A percentile compares a stretch with the other conserved stretches of the same genome.
Evolutionary conservation across 2,888 invertebrate species (phyloP).

Genomic region (Eristalis tenax): DNA sequence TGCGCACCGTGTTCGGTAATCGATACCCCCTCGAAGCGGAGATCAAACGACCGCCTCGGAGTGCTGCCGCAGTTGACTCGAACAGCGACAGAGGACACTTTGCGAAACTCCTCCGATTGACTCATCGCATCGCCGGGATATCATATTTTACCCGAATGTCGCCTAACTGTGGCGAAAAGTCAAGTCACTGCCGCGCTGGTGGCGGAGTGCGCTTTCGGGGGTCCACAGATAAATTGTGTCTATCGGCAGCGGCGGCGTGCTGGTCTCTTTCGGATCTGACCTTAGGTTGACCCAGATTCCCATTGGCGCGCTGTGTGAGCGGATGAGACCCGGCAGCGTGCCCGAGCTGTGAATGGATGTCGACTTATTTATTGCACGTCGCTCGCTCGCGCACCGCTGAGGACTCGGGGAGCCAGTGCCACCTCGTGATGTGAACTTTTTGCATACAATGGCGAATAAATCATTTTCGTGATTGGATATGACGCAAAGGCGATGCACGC

Average conservation of each 20-base stretch:
- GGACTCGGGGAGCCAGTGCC: constrained; percentile 17
- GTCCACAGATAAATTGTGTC: constrained; percentile 36
- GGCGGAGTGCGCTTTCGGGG: background rate
- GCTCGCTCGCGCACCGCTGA: background rate
- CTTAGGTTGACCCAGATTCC: constrained; percentile 61
- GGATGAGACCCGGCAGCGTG: background rate
- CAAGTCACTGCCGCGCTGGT: constrained; percentile 44
- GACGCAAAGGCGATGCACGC: constrained; percentile 58
- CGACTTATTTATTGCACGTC: constrained; percentile 69
- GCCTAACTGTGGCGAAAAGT: constrained; percentile 8
- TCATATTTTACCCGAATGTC: constrained; percentile 31
- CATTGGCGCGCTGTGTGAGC: constrained; percentile 46
- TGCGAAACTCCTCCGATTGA: constrained; percentile 55
- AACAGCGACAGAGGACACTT: constrained; percentile 19
- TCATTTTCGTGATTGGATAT: constrained; percentile 69
- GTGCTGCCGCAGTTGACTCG: background rate
- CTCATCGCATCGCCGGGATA: constrained; percentile 51
- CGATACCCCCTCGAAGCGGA: constrained; percentile 35
- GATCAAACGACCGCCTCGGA: constrained; percentile 40
- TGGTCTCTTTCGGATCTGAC: constrained; percentile 43
- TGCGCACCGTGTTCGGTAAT: constrained; percentile 12
- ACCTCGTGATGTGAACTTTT: constrained; percentile 67
- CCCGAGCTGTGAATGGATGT: constrained; percentile 49
- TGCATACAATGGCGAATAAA: constrained; percentile 70
- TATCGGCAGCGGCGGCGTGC: constrained; percentile 32